Evolutionary conservation across 2,888 invertebrate genomes (phyloP).

Genomic region (Ecliptopera silaceata): DNA sequence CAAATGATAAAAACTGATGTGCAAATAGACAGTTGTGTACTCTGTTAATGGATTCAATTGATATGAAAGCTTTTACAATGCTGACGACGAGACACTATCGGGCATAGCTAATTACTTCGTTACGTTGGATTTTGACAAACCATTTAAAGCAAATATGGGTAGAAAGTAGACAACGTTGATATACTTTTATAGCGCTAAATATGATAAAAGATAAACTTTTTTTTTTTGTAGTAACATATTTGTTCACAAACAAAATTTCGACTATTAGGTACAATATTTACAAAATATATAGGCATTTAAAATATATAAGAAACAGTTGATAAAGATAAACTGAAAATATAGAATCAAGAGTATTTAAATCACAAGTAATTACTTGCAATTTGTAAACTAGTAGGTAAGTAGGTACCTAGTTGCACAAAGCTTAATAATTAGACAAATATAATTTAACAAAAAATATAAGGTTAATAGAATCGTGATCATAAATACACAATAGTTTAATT

Average conservation of each 20-base stretch:
- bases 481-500: not conserved
- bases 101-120: constrained; percentile 19
- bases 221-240: too few species aligned
- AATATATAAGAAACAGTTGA: too few species aligned
- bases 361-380: too few species aligned
- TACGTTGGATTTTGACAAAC: constrained; percentile 10
- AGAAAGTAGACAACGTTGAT: too few species aligned
- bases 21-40: constrained; percentile 82
- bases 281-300: too few species aligned
- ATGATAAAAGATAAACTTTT: too few species aligned
- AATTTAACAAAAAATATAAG: not conserved
- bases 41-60: constrained; percentile 83
- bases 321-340: too few species aligned
- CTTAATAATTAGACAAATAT: not conserved
- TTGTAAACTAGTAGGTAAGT: too few species aligned
- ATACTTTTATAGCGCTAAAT: too few species aligned
- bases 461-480: not conserved
- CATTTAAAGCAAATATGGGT: not conserved
- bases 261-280: too few species aligned
- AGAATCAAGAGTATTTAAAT: too few species aligned
- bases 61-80: constrained; percentile 82
- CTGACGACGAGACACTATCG: constrained; percentile 71
- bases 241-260: too few species aligned
- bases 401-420: not conserved
- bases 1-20: constrained; percentile 82